A percentile compares a stretch with the other conserved stretches of the same genome.
Evolutionary conservation across 2,888 invertebrate species (phyloP).

Genomic region (Pterobdella sp.): DNA sequence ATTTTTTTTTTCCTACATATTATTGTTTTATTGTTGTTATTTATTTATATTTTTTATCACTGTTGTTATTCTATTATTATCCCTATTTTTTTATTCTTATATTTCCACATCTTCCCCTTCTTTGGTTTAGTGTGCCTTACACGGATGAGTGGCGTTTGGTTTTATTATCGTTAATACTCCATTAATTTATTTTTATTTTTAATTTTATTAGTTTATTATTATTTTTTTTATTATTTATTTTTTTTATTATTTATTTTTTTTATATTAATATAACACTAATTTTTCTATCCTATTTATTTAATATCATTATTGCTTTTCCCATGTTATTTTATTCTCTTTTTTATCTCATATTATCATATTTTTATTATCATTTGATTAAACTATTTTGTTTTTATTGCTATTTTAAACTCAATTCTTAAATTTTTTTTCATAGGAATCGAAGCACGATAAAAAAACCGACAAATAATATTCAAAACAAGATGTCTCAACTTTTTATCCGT

Average conservation of each 20-base stretch:
- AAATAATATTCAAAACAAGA: no score
- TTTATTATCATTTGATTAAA: no score
- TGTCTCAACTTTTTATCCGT: no score
- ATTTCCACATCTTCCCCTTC: conserved; percentile 9
- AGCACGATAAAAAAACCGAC: no score
- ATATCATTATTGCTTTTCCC: neutral
- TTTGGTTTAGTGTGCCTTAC: conserved; percentile 11
- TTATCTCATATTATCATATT: no score
- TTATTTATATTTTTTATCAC: conserved; percentile 20
- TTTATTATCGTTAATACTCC: no score
- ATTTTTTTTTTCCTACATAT: conserved; percentile 7
- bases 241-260: neutral
- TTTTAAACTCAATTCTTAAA: no score
- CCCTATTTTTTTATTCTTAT: conserved; percentile 10
- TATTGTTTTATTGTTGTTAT: neutral
- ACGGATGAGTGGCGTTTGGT: neutral
- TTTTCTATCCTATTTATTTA: neutral
- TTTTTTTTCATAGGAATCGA: no score
- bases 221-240: neutral
- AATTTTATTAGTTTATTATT: neutral
- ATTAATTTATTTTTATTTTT: neutral
- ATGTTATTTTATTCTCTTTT: neutral
- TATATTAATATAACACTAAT: neutral
- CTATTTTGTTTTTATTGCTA: no score
- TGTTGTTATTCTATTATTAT: conserved; percentile 19